Evolutionary conservation across 2,113 vertebrate species (phyloP), one percentile per base, ranked within the genome.

Genomic region (Myrmecophaga tridactyla): DNA sequence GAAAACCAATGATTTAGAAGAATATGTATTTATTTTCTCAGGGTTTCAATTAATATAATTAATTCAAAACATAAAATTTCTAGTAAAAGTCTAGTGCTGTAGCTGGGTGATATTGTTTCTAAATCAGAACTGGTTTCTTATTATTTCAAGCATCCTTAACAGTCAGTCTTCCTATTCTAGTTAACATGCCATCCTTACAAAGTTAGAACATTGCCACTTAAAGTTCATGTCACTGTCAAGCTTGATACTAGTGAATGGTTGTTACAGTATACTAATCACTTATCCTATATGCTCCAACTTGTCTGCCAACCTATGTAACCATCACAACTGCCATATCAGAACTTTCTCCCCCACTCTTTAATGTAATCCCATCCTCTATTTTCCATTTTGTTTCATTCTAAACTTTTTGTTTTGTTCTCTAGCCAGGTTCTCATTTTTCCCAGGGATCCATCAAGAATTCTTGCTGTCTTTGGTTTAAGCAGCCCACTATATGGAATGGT

Each of bases 341-440:
- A 86, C 72, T 86, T 96, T 78, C 86, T 81, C 41, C 23, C 53
- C 87, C 60, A 86, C 31, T 67, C 89, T 96, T 76, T 75, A 92
- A 76, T 73, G 86, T 82, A 97, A 96, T 69, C 77, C n/a, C 15
- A 94, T 95, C 93, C 94, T 92, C 93, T 94, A 84, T 94, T 97
- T 97, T 96, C 70, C 76, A 87, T 96, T 94, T 91, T 56, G 60
- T 80, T 87, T 97, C 95, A 95, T 86, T 96, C 94, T 94, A 82
- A 97, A 96, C 34, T 46, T 96, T 95, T 94, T 97, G 77, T 96
- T 97, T 97, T 98, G 96, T 94, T 96, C 85, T 95, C 51, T 56
- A 69, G 94, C 94, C 95, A 97, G 87, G 29, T 94, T 96, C 84
- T 96, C 84, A 92, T 94, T 93, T 88, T 96, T 96, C 96, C 95